These are phyloP conservation scores for Axinella damicornis DNA, from an alignment of 37 sponge, comb jelly and placozoan species.

Conservation along the genomic window DNA sequence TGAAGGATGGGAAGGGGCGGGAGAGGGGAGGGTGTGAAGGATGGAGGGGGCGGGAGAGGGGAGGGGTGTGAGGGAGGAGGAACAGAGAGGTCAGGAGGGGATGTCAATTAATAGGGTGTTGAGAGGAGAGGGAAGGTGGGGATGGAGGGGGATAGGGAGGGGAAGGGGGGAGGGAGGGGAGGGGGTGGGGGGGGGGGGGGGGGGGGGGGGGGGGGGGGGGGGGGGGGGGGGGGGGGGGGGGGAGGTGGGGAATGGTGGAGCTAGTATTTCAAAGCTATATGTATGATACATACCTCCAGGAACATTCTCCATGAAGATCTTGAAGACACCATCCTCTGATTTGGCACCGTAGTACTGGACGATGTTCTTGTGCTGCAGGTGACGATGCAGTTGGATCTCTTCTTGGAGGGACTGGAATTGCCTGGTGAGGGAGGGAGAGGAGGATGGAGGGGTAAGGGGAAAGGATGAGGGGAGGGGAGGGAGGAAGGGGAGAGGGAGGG, in stretches of 20 bases:
- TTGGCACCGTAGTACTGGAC: slow-evolving; percentile 89
- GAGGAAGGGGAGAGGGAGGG: too few species aligned
- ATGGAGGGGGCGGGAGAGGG: neutral
- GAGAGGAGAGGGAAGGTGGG: neutral
- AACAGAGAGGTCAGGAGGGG: too few species aligned
- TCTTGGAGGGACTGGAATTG: slow-evolving; percentile 85
- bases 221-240: too few species aligned
- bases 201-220: neutral
- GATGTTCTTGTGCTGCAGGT: slow-evolving; percentile 91
- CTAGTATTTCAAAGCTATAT: neutral
- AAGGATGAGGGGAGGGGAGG: neutral
- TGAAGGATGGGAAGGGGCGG: too few species aligned
- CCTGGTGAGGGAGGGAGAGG: slow-evolving; percentile 24
- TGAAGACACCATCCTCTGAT: slow-evolving; percentile 78
- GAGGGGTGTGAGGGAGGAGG: too few species aligned
- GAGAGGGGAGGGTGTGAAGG: too few species aligned
- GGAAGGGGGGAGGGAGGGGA: too few species aligned
- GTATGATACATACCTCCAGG: slow-evolving; percentile 80
- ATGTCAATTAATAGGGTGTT: neutral
- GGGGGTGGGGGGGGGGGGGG: neutral
- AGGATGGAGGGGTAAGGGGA: neutral
- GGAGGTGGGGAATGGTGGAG: neutral
- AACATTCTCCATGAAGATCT: slow-evolving; percentile 95
- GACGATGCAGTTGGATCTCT: slow-evolving; percentile 88
- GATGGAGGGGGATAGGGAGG: too few species aligned